These are phyloP conservation scores for Caenorhabditis brenneri DNA, from an alignment of 1,140 invertebrate species.

Conservation along the genomic window DNA sequence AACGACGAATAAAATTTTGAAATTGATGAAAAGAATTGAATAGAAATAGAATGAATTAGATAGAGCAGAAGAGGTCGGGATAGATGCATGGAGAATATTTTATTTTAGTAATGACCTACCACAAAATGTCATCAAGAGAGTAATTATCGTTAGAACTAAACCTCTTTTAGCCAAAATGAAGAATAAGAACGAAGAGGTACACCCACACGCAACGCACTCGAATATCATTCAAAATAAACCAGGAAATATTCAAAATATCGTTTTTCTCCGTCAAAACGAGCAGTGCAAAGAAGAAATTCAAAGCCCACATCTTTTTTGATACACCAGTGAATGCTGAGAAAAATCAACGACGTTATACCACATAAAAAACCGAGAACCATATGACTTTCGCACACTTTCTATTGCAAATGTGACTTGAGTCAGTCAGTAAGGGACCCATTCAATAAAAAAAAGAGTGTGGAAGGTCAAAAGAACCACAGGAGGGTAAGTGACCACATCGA, in stretches of 20 bases:
- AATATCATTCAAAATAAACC: background rate
- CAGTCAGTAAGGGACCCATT: background rate
- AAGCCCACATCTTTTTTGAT: background rate
- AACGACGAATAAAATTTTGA: conserved; percentile 31
- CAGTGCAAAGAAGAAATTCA: no score
- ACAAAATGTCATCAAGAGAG: background rate
- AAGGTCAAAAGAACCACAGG: background rate
- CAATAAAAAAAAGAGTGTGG: background rate
- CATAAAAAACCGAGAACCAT: conserved; percentile 13
- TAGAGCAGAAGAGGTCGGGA: background rate
- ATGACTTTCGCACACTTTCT: conserved; percentile 35
- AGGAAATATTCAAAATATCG: background rate
- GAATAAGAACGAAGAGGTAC: background rate
- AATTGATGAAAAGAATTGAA: background rate
- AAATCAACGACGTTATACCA: background rate
- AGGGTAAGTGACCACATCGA: background rate
- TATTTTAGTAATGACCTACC: background rate
- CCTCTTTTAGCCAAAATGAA: background rate
- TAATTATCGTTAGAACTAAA: background rate
- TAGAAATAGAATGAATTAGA: background rate
- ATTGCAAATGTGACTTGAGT: conserved; percentile 23
- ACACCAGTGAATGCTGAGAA: background rate
- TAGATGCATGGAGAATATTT: background rate
- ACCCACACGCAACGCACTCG: background rate
- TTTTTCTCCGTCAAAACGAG: background rate